phyloP scores from a whole-genome alignment of 2,797 vertebrate species.

The Cyprinodon diabolis region DNA sequence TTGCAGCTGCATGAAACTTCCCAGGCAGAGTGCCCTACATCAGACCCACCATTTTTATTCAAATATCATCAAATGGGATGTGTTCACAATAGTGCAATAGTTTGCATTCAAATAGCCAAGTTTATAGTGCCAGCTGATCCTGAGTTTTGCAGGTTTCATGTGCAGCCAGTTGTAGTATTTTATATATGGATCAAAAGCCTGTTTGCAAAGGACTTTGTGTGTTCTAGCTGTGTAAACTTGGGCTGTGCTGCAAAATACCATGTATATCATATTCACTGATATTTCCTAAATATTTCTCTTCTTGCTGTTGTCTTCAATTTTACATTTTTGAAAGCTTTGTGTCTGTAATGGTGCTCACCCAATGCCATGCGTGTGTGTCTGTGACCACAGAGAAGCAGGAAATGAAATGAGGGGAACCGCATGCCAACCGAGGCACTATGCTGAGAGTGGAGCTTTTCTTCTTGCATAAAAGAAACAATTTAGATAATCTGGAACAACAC shows the following conservation, averaged over 20 bases:
- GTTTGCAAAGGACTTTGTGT: neutral
- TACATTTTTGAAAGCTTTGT: neutral
- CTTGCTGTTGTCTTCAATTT: neutral
- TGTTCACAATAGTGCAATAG: neutral
- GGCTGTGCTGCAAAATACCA: neutral
- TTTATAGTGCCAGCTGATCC: neutral
- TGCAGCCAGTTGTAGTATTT: neutral
- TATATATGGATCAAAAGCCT: neutral
- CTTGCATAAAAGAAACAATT: neutral
- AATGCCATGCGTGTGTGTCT: neutral
- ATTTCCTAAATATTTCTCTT: neutral
- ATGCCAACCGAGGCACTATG: neutral
- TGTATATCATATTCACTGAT: neutral
- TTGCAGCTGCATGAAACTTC: constrained; percentile 23
- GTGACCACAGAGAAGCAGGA: neutral
- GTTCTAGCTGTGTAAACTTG: neutral
- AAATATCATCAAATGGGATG: constrained; percentile 9
- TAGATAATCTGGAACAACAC: neutral
- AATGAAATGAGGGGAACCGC: neutral
- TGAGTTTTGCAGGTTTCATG: neutral
- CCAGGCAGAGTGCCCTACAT: constrained; percentile 46
- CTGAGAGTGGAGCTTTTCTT: neutral
- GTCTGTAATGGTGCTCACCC: neutral
- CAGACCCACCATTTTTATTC: constrained; percentile 7
- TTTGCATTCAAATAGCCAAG: neutral